Evolutionary conservation across 2,113 vertebrate species (phyloP), one percentile per base, ranked within the genome.

Genomic region (Anolis carolinensis): DNA sequence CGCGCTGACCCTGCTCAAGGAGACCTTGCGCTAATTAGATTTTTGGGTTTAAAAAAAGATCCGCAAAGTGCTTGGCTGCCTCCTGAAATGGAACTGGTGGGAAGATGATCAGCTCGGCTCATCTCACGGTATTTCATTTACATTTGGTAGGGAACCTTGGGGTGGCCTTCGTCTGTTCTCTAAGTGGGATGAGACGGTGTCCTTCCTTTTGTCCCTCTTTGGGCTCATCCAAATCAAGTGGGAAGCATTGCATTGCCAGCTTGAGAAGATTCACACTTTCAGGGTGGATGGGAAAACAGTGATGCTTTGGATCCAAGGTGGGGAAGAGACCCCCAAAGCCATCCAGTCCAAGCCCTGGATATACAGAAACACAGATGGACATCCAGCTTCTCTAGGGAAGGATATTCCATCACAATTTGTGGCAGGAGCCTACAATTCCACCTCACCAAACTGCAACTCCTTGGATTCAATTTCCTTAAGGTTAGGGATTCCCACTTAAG

Each of bases 1-100:
- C 52, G 3, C 16, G 39, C 52, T 86, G 76, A 67, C 76, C 68
- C 27, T 21, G 0, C 0, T 81, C 90, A 92, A 92, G 88, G 92
- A 67, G 90, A 91, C 83, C 84, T 90, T 85, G 88, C 4, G 79
- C n/a, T 93, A 91, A 93, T 91, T 88, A 84, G 76, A 87, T 91
- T 86, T 86, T 59, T 0, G 6, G 0, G 21, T 11, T 18, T 30
- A 67, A 32, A 34, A 59, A 30, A n/a, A 1, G 0, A 68, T 44
- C 30, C 77, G 81, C 72, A 20, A 44, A 81, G 89, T 1, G 18
- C 74, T 16, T 72, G 79, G 32, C 72, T 52, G 84, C 67, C 84
- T 80, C 62, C 50, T 48, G 65, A 84, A 76, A 75, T n/a, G 30
- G 73, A 84, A 36, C 55, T 74, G 74, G 14, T 44, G 20, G 78